Base-by-base conservation (phyloP, 2,888 invertebrate genomes). In the Bedellia somnulentella region DNA sequence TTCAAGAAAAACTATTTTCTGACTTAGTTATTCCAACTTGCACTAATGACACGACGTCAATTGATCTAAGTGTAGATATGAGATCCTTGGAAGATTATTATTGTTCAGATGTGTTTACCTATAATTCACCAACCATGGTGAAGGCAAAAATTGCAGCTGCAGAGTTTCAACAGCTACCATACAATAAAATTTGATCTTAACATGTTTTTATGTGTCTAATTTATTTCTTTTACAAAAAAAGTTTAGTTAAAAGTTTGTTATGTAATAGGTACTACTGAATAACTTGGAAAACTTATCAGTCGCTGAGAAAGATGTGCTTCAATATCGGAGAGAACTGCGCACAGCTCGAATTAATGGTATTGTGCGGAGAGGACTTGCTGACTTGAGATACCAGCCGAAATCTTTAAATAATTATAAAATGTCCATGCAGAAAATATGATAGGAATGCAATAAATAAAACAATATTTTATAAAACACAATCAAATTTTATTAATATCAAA, bases 401-500 rank as follows among this genome's bases (percentile, higher is more conserved):
- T 44, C 47, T 3, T 39, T 62, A 1, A 46, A 39, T 3, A 50
- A 15, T 17, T 23, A 14, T 3, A 35, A 37, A 24, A 37, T 40
- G 29, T 29, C 5, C 35, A 34, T 36, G 12, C 10, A 16, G 2
- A 25, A 25, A 25, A 8, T 18, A 18, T 5, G 9, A 9, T 18
- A 5, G 14, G 8, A 5, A 26, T 23, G 11, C 3, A 15, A 28
- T 22, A 29, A 30, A 24, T 57, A 54, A 64, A 63, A 59, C 28
- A 39, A 28, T 16, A 31, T 67, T 62, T 55, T 70, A 71, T 73
- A 71, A 71, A 75, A 73, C 73, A 73, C 75, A 71, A 71, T 73
- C 71, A 71, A 70, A 67, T 73, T 71, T 71, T 71, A 68, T 70
- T 75, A 64, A 73, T 75, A 75, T 73, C 71, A 75, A 73, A 75